These are phyloP conservation scores for Chloroclystis v-ata DNA, from an alignment of 2,888 invertebrate genomes.

Conservation along the genomic window DNA sequence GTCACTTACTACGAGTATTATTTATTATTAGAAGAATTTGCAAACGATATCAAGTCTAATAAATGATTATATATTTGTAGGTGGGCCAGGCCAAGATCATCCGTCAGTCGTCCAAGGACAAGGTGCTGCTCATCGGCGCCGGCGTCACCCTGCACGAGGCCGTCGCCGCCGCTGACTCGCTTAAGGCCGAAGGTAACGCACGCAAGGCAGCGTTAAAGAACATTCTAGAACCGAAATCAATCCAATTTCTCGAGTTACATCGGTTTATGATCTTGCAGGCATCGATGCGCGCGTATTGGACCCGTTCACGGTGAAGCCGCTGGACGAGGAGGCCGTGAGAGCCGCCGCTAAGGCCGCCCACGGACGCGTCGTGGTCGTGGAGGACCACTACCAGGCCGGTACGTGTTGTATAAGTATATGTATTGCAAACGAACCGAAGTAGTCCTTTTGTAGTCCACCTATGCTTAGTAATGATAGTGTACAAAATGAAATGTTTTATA, in stretches of 20 bases:
- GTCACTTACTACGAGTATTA: conserved; percentile 47
- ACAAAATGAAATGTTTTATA: no score
- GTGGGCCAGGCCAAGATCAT: conserved; percentile 90
- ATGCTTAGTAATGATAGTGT: no score
- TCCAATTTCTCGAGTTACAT: no score
- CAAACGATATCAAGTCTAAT: no score
- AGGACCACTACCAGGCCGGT: conserved; percentile 98
- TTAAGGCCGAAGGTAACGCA: conserved; percentile 71
- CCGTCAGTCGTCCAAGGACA: conserved; percentile 85
- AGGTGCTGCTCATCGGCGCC: conserved; percentile 92
- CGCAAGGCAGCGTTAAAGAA: conserved; percentile 29
- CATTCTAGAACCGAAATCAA: no score
- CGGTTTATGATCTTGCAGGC: neutral
- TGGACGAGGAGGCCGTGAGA: conserved; percentile 88
- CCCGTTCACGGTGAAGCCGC: conserved; percentile 97
- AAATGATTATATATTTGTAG: no score
- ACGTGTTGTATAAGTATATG: no score
- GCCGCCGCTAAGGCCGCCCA: conserved; percentile 85
- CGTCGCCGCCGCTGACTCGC: conserved; percentile 86
- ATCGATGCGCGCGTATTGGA: conserved; percentile 89
- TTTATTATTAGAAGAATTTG: neutral
- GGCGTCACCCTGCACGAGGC: conserved; percentile 97
- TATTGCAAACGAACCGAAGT: no score
- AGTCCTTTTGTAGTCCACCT: no score
- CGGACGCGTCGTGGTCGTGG: conserved; percentile 93